phyloP scores from a whole-genome alignment of 2,888 invertebrate genomes.

The Cephus nigrinus region DNA sequence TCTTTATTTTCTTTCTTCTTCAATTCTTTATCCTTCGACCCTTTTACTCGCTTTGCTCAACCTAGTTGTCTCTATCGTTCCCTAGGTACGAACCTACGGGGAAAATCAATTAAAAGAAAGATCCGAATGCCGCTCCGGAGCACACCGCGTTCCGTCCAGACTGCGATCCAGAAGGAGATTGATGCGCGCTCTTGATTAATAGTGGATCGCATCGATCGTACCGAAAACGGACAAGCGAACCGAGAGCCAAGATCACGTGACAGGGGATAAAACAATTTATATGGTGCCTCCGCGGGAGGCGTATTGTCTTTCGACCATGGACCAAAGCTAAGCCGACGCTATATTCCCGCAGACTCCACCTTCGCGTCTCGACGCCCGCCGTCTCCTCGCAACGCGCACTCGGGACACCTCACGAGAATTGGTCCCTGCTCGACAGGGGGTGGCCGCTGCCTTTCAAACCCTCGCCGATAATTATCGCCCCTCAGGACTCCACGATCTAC shows the following conservation, averaged over 20 bases:
- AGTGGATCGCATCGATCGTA: constrained; percentile 17
- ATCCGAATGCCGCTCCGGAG: no score
- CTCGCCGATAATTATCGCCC: constrained; percentile 55
- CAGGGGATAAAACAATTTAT: constrained; percentile 54
- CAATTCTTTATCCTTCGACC: no score
- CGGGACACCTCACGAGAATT: constrained; percentile 54
- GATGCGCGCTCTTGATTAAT: constrained; percentile 17
- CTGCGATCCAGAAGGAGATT: background rate
- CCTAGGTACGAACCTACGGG: no score
- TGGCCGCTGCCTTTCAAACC: constrained; percentile 33
- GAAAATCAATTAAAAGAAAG: no score
- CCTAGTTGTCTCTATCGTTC: no score
- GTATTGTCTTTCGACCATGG: constrained; percentile 50
- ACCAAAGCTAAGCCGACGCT: constrained; percentile 42
- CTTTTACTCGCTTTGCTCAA: no score
- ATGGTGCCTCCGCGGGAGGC: constrained; percentile 49
- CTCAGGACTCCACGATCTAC: background rate
- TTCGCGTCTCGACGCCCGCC: constrained; percentile 9
- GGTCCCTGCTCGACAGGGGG: constrained; percentile 55
- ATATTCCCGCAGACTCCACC: constrained; percentile 25
- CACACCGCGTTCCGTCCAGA: no score
- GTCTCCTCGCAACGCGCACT: background rate
- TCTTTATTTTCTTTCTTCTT: no score
- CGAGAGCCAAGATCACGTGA: constrained; percentile 14
- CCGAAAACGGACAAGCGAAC: constrained; percentile 10